These are phyloP conservation scores for Papilio glaucus DNA, from an alignment of 1,140 invertebrate genomes.

Conservation along the genomic window DNA sequence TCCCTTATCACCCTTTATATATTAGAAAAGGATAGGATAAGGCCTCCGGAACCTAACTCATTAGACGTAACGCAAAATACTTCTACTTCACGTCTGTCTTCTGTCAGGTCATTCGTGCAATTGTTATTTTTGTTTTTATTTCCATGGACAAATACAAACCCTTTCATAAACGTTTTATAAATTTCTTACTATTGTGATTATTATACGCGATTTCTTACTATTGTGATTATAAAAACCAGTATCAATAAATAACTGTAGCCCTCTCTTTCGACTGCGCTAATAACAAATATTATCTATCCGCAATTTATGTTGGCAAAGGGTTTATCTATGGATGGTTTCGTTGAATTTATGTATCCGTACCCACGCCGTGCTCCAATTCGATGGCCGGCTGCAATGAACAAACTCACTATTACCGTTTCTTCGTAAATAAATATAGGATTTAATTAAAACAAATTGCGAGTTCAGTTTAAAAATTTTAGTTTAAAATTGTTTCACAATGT, in stretches of 20 bases:
- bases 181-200: too few species aligned
- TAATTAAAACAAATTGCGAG: background rate
- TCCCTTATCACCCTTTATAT: too few species aligned
- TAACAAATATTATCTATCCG: constrained; percentile 71
- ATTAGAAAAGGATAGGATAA: too few species aligned
- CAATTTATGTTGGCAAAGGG: constrained; percentile 58
- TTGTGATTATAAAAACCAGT: constrained; percentile 26
- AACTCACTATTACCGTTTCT: constrained; percentile 11
- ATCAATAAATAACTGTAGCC: constrained; percentile 37
- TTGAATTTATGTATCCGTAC: constrained; percentile 65
- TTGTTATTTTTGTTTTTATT: too few species aligned
- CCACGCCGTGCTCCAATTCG: constrained; percentile 53
- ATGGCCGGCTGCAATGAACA: constrained; percentile 58
- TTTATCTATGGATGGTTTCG: constrained; percentile 62
- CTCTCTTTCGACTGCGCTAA: constrained; percentile 49
- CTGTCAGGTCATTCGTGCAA: too few species aligned
- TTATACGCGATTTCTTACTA: too few species aligned
- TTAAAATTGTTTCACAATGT: too few species aligned
- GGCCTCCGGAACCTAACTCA: too few species aligned
- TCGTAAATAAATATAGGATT: background rate
- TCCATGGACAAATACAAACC: too few species aligned
- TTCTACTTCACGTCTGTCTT: too few species aligned
- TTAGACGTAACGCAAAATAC: too few species aligned
- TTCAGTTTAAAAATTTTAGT: background rate
- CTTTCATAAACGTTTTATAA: too few species aligned